phyloP scores from a whole-genome alignment of 2,888 invertebrate genomes.

The Aphelenchoides bicaudatus region DNA sequence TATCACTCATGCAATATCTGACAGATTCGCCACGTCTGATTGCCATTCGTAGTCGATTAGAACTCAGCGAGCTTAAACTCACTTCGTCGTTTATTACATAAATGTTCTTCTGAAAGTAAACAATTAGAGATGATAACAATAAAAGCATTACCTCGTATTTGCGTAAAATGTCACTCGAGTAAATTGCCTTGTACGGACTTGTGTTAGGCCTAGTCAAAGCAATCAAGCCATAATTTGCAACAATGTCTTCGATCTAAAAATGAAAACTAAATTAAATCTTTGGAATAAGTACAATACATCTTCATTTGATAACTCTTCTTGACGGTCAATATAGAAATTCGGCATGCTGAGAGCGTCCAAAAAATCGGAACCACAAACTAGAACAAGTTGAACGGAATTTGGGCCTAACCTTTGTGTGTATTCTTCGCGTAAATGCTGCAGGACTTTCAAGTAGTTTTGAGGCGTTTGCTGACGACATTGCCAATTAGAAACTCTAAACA shows the following conservation, averaged over 20 bases:
- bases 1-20: neutral
- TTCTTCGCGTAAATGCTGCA: slow-evolving; percentile 10
- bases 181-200: slow-evolving; percentile 1
- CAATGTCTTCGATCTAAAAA: slow-evolving; percentile 16
- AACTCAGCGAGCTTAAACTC: slow-evolving; percentile 6
- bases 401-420: slow-evolving; percentile 1
- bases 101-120: slow-evolving; percentile 16
- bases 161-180: slow-evolving; percentile 9
- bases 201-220: slow-evolving; percentile 7
- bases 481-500: slow-evolving; percentile 10
- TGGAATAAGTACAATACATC: neutral
- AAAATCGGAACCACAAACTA: slow-evolving; percentile 18
- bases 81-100: slow-evolving; percentile 16
- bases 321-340: too few relatives aligned
- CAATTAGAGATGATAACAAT: neutral
- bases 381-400: slow-evolving; percentile 5
- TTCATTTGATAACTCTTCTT: neutral
- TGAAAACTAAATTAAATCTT: neutral
- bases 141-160: slow-evolving; percentile 12
- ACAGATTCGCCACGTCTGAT: slow-evolving; percentile 7
- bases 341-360: slow-evolving; percentile 1
- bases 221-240: slow-evolving; percentile 9
- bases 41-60: slow-evolving; percentile 9
- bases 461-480: slow-evolving; percentile 4
- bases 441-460: neutral